Conservation (phyloP, 2,888 invertebrate species). For the Drosophila anomelani region DNA sequence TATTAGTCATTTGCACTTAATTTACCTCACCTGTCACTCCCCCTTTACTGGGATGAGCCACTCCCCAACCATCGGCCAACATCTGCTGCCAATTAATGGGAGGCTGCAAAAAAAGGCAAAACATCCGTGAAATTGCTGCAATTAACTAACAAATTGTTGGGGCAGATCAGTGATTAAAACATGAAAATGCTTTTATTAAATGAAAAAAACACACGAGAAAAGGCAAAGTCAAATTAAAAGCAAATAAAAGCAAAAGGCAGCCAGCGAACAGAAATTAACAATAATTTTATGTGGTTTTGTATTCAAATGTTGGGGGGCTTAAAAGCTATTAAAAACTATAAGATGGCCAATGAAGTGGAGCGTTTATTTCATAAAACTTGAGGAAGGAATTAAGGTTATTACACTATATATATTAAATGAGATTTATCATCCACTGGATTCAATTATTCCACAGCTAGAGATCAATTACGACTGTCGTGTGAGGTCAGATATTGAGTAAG, state of each 20-base stretch:
- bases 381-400: neutral
- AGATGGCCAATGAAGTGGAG: neutral
- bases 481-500: slow-evolving; percentile 23
- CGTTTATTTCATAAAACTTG: neutral
- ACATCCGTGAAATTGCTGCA: slow-evolving; percentile 59
- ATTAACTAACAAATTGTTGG: slow-evolving; percentile 75
- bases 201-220: neutral
- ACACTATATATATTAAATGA: neutral
- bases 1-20: slow-evolving; percentile 26
- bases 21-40: slow-evolving; percentile 1
- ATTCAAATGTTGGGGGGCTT: neutral
- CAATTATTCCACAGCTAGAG: slow-evolving; percentile 12
- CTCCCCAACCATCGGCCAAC: slow-evolving; percentile 15
- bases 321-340: slow-evolving; percentile 3
- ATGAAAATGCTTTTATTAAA: slow-evolving; percentile 69
- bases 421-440: slow-evolving; percentile 10
- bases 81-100: slow-evolving; percentile 33
- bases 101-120: slow-evolving; percentile 17
- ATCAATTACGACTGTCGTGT: slow-evolving; percentile 21
- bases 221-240: slow-evolving; percentile 24
- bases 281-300: slow-evolving; percentile 6
- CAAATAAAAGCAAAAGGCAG: slow-evolving; percentile 16
- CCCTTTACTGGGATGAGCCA: slow-evolving; percentile 14
- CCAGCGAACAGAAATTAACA: neutral
- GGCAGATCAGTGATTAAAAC: slow-evolving; percentile 75